Evolutionary conservation across 2,888 invertebrate genomes (phyloP).

Genomic region (Trissolcus japonicus): DNA sequence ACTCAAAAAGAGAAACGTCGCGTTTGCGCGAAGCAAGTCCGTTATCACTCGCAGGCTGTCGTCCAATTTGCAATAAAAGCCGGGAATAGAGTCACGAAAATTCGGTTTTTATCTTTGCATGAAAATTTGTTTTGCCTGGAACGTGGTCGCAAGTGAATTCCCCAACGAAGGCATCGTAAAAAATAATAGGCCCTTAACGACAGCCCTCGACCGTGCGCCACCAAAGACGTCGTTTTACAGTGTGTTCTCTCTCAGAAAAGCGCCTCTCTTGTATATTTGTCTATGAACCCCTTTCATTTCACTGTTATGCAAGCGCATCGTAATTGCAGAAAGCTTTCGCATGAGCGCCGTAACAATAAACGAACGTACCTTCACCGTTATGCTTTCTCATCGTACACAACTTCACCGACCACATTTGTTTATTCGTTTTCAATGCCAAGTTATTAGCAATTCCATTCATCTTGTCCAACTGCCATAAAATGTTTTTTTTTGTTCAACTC

Average conservation of each 20-base stretch:
- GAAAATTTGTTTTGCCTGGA: slow-evolving; percentile 36
- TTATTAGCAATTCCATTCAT: background rate
- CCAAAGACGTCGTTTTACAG: slow-evolving; percentile 24
- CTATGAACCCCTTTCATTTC: slow-evolving; percentile 24
- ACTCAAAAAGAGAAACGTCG: slow-evolving; percentile 9
- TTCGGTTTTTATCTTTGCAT: slow-evolving; percentile 38
- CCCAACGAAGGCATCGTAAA: slow-evolving; percentile 35
- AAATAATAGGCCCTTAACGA: slow-evolving; percentile 54
- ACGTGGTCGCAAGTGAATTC: slow-evolving; percentile 39
- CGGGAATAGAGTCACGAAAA: slow-evolving; percentile 25
- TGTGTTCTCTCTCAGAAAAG: slow-evolving; percentile 4
- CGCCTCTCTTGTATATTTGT: slow-evolving; percentile 32
- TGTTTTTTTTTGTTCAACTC: too few relatives aligned
- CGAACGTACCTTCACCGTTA: slow-evolving; percentile 21
- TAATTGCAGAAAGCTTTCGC: slow-evolving; percentile 39
- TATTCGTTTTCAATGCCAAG: slow-evolving; percentile 4
- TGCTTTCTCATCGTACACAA: slow-evolving; percentile 24
- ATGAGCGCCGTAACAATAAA: slow-evolving; percentile 45
- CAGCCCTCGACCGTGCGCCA: slow-evolving; percentile 6
- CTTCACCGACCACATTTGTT: background rate
- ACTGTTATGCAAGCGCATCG: slow-evolving; percentile 32
- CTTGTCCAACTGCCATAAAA: too few relatives aligned
- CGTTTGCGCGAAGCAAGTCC: slow-evolving; percentile 9
- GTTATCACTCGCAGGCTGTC: slow-evolving; percentile 25
- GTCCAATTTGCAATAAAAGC: slow-evolving; percentile 51